Evolutionary conservation across 2,113 vertebrate species (phyloP), one percentile per base, ranked within the genome.

Genomic region (Sporophila hypoxantha): DNA sequence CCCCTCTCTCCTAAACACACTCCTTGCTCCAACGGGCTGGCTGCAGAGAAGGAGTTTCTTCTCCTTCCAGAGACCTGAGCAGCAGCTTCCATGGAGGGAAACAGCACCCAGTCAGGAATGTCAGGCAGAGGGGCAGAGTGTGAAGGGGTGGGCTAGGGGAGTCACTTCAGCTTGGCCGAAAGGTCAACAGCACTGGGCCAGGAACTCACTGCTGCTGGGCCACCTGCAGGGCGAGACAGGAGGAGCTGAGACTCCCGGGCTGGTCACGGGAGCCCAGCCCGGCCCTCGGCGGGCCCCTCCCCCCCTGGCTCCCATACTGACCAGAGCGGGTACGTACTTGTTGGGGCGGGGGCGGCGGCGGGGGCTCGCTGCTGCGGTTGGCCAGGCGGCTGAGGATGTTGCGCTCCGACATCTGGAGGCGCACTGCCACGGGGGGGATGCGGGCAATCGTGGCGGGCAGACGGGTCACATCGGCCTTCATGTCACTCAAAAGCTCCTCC

Each of bases 341-440:
- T 85, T 98, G 98, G 92, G 98, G 97, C 85, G 98, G 98, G 19
- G 97, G 95, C 0, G 93, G 95, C 13, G 98, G 98, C 76, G 98
- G 98, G 89, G 98, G 96, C 91, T 99, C 99, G 0, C 98, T 97
- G 44, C 98, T 98, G 81, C 99, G 97, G 95, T 98, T 99, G 82
- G 99, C 99, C 97, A 99, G 89, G 53, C 99, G 98, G 96, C 98
- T 99, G 57, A 99, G 98, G 96, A 99, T 99, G 97, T 99, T 99
- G 79, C 99, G 98, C 95, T 99, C 99, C 0, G 99, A 99, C 99
- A 99, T 99, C 96, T 99, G 99, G 64, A 99, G 97, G 65, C 99
- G 96, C 90, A 99, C 99, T 2, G 99, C 99, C 59, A 99, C 99
- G 0, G 99, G 99, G 2, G 99, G 99, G 87, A 99, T 99, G 73